Evolutionary conservation across 2,888 invertebrate species (phyloP).

Genomic region (Drosophila pegasa): DNA sequence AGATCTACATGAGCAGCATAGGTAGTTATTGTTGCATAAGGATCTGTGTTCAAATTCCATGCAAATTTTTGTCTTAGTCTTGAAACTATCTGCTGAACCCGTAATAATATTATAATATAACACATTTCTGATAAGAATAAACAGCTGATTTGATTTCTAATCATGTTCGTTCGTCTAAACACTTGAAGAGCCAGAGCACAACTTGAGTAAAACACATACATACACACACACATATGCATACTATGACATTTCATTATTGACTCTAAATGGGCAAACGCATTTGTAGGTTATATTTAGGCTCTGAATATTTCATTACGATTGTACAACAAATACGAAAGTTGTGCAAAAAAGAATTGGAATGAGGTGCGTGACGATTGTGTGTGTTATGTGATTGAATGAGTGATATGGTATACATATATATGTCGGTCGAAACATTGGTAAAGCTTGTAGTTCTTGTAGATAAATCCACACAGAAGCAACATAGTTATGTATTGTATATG

Average conservation of each 20-base stretch:
- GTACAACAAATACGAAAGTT: slow-evolving; percentile 1
- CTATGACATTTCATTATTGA: neutral
- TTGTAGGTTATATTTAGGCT: neutral
- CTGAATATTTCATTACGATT: neutral
- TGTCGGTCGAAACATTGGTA: neutral
- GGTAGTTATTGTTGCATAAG: no score
- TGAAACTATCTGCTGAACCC: neutral
- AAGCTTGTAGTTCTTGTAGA: neutral
- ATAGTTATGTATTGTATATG: no score
- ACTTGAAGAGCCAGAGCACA: neutral
- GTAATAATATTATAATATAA: neutral
- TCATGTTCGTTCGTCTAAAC: neutral
- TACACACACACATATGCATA: no score
- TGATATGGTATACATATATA: neutral
- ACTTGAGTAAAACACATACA: neutral
- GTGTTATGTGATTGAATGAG: neutral
- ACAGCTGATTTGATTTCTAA: slow-evolving; percentile 1
- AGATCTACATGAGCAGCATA: neutral
- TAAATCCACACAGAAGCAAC: no score
- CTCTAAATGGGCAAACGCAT: neutral
- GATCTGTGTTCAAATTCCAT: no score
- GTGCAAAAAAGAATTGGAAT: neutral
- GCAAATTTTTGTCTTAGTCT: neutral
- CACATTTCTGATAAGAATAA: neutral
- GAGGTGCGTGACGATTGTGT: neutral